Conservation (phyloP, 2,888 invertebrate genomes). For the Pherbina coryleti region DNA sequence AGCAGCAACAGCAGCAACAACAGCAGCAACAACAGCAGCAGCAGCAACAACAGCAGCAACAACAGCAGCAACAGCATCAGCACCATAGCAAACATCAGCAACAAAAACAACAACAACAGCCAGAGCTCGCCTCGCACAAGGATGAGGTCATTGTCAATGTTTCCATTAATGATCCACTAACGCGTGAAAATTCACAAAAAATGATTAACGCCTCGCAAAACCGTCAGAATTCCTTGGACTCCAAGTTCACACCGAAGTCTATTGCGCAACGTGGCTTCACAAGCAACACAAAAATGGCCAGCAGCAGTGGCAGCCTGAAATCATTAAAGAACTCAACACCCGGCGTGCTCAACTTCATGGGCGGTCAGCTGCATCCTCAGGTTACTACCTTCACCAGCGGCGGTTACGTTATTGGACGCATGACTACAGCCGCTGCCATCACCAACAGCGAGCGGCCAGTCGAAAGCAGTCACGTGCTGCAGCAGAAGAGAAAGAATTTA, state of each 20-base stretch:
- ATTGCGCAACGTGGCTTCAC: conserved; percentile 45
- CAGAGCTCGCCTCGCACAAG: conserved; percentile 33
- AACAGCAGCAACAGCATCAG: neutral
- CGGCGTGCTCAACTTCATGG: conserved; percentile 59
- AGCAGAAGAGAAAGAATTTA: conserved; percentile 63
- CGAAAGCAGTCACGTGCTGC: conserved; percentile 49
- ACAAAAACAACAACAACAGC: neutral
- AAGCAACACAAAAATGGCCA: conserved; percentile 33
- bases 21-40: conserved; percentile 34
- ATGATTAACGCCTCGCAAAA: conserved; percentile 51
- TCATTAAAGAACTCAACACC: conserved; percentile 51
- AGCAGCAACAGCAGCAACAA: conserved; percentile 22
- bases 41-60: conserved; percentile 41
- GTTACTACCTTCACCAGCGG: conserved; percentile 48
- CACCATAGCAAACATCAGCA: conserved; percentile 6
- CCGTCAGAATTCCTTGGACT: conserved; percentile 47
- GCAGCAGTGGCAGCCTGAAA: conserved; percentile 31
- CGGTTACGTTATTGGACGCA: conserved; percentile 50
- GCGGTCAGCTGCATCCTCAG: conserved; percentile 47
- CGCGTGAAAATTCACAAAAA: conserved; percentile 54
- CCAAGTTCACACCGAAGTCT: conserved; percentile 48
- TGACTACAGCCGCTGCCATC: neutral
- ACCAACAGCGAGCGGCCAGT: neutral
- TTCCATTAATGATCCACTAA: conserved; percentile 55
- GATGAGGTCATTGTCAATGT: conserved; percentile 57